Conservation (phyloP, 2,113 vertebrate genomes). For the Ailuropoda melanoleuca region DNA sequence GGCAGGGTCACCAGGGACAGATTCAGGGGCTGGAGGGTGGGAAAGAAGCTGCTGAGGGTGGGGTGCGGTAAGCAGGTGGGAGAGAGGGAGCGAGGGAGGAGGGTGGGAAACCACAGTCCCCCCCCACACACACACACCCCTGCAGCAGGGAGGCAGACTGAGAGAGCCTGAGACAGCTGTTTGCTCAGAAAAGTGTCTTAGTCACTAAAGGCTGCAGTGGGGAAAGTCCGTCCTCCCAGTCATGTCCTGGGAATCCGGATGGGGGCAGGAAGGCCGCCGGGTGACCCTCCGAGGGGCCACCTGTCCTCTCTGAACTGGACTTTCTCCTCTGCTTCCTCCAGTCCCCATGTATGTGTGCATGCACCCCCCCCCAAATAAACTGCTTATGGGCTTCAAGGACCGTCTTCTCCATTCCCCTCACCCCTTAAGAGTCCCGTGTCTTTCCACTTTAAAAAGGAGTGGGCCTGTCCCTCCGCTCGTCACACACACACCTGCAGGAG, state of each 20-base stretch:
- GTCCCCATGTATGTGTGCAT: background rate
- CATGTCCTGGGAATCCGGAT: conserved; percentile 64
- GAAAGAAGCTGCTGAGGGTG: background rate
- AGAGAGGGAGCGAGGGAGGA: background rate
- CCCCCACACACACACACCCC: background rate
- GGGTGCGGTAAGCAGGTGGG: conserved; percentile 29
- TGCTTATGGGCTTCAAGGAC: background rate
- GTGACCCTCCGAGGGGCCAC: conserved; percentile 59
- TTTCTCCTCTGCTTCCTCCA: conserved; percentile 17
- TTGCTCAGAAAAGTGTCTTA: conserved; percentile 73
- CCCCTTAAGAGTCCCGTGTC: background rate
- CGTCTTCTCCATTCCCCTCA: background rate
- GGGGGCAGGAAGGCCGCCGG: background rate
- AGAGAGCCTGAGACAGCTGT: conserved; percentile 62
- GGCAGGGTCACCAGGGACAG: background rate
- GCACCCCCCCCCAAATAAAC: background rate
- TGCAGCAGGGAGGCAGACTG: background rate
- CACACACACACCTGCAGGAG: background rate
- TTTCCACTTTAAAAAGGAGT: background rate
- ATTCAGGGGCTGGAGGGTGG: background rate
- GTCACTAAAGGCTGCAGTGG: conserved; percentile 31
- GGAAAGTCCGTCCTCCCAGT: conserved; percentile 45
- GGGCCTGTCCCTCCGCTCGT: background rate
- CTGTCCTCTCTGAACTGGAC: conserved; percentile 53
- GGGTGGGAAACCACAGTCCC: background rate